Percentiles rank a stretch among this genome's conserved stretches.
Conservation (phyloP, 2,888 invertebrate genomes). For the Cataglyphis cursor region DNA sequence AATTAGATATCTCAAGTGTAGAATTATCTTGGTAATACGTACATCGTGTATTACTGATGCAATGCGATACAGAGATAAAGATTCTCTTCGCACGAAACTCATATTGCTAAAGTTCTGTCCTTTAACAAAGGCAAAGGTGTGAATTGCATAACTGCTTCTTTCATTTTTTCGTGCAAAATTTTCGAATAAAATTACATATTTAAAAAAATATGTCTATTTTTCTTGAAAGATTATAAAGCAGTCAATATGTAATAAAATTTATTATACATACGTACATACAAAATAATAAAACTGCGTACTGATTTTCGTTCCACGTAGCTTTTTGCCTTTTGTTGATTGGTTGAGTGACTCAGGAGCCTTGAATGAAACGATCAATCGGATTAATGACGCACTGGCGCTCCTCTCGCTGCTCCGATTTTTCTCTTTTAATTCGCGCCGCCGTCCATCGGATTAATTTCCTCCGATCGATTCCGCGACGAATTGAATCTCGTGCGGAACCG, state of each 20-base stretch:
- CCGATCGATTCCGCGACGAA: slow-evolving; percentile 44
- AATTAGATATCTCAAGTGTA: slow-evolving; percentile 68
- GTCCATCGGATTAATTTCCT: slow-evolving; percentile 38
- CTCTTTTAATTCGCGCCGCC: slow-evolving; percentile 26
- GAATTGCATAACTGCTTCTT: slow-evolving; percentile 45
- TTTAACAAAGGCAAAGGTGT: slow-evolving; percentile 65
- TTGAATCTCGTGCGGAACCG: slow-evolving; percentile 52
- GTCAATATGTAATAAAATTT: not conserved
- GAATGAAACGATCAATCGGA: slow-evolving; percentile 45
- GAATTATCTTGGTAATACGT: slow-evolving; percentile 67
- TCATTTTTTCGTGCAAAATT: not conserved
- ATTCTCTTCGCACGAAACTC: slow-evolving; percentile 61
- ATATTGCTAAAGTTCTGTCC: slow-evolving; percentile 40
- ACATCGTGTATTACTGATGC: slow-evolving; percentile 63
- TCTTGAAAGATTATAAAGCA: not conserved
- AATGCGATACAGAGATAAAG: slow-evolving; percentile 63
- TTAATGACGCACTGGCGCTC: slow-evolving; percentile 24
- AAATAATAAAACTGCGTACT: not conserved
- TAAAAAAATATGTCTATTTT: not conserved
- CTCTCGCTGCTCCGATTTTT: slow-evolving; percentile 46
- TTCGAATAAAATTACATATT: not conserved
- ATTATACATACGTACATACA: not conserved
- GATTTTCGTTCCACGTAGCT: not conserved
- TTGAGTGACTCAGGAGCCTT: slow-evolving; percentile 58
- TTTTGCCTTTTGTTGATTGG: slow-evolving; percentile 16